Percentiles rank a stretch among this genome's conserved stretches.
These are phyloP conservation scores for Drosophila pseudoananassae DNA, from an alignment of 1,140 invertebrate species.

Conservation along the genomic window DNA sequence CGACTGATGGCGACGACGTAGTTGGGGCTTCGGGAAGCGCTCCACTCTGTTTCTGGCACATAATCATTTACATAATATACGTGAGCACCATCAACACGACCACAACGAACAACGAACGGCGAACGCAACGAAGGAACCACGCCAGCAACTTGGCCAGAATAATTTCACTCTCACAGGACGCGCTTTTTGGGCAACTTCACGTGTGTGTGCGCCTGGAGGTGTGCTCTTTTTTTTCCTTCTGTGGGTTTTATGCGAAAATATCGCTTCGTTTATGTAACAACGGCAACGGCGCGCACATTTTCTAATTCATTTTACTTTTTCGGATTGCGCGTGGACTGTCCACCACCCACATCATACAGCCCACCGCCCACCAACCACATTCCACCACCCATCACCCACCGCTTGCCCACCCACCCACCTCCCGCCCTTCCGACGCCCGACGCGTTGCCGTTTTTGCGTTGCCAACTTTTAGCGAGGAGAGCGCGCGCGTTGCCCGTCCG, in stretches of 20 bases:
- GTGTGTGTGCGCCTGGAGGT: conserved; percentile 11
- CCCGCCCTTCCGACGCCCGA: conserved; percentile 36
- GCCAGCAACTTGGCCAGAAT: conserved; percentile 51
- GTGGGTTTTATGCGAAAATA: conserved; percentile 35
- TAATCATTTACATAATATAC: conserved; percentile 82
- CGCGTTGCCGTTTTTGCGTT: conserved; percentile 57
- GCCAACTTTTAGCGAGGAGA: conserved; percentile 57
- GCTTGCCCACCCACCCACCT: background rate
- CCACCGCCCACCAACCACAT: conserved; percentile 4
- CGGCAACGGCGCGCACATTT: conserved; percentile 60
- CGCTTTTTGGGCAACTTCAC: conserved; percentile 43
- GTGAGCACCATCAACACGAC: conserved; percentile 67
- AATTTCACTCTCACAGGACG: conserved; percentile 76
- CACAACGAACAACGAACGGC: conserved; percentile 34
- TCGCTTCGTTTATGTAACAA: conserved; percentile 50
- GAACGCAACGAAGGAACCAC: conserved; percentile 23
- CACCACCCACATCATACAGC: conserved; percentile 18
- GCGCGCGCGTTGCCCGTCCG: conserved; percentile 51
- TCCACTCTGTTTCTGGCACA: conserved; percentile 63
- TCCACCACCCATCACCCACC: background rate
- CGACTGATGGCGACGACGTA: conserved; percentile 44
- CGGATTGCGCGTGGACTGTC: conserved; percentile 54
- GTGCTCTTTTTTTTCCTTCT: background rate
- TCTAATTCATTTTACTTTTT: conserved; percentile 80
- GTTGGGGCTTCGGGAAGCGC: conserved; percentile 45